Evolutionary conservation across 2,113 vertebrate genomes (phyloP).

Genomic region (Calonectris borealis): DNA sequence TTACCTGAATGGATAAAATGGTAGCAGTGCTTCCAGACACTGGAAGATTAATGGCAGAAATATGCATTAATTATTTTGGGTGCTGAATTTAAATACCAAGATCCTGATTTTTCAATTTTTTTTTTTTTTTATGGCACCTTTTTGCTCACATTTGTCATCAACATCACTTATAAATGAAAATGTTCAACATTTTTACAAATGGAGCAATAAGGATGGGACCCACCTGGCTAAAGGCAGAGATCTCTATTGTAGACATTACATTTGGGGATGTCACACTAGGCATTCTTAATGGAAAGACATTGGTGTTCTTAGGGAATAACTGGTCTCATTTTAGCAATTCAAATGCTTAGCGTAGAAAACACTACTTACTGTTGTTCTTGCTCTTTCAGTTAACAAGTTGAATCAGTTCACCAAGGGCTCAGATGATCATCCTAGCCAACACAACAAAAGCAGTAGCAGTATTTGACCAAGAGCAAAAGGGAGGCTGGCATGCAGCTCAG

Average conservation of each 20-base stretch:
- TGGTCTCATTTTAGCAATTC: neutral
- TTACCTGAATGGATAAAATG: neutral
- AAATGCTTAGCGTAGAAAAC: neutral
- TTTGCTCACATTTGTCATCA: neutral
- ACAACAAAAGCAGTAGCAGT: neutral
- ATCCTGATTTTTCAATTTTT: neutral
- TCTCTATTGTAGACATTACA: accelerated
- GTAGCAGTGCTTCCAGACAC: neutral
- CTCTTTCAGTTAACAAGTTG: neutral
- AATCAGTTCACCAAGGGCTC: neutral
- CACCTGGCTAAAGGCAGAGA: neutral
- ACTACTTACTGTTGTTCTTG: neutral
- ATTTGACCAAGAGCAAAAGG: neutral
- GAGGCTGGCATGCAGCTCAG: neutral
- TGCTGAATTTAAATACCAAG: neutral
- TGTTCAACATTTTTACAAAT: neutral
- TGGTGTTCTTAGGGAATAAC: neutral
- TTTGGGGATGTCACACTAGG: neutral
- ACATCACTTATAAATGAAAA: neutral
- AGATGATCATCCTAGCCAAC: neutral
- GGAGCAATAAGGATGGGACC: neutral
- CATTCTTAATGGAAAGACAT: neutral
- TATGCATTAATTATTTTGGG: neutral
- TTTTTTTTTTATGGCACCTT: neutral
- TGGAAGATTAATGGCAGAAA: neutral